These are phyloP conservation scores for Tenualosa thibaudeaui DNA, from an alignment of 2,797 vertebrate genomes.

Conservation along the genomic window DNA sequence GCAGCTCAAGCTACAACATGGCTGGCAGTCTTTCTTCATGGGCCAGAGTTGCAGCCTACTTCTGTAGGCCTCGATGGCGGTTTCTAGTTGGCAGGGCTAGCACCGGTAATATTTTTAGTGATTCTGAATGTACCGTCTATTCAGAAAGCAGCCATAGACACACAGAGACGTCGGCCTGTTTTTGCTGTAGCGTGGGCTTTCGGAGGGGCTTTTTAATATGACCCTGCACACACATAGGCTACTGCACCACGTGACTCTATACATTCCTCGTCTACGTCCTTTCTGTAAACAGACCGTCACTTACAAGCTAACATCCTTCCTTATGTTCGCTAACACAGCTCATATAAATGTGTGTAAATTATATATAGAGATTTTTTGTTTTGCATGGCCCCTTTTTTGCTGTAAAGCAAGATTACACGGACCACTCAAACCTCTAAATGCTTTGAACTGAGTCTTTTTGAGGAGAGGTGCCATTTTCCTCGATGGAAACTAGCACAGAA, in stretches of 20 bases:
- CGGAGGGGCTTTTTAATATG: conserved; percentile 9
- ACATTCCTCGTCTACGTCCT: conserved; percentile 22
- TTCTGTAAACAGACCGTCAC: conserved; percentile 5
- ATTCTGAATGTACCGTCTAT: neutral
- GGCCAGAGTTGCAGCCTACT: neutral
- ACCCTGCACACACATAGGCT: neutral
- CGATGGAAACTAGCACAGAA: neutral
- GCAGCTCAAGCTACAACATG: conserved; percentile 15
- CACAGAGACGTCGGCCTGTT: neutral
- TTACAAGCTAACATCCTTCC: neutral
- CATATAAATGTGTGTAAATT: neutral
- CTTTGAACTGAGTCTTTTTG: neutral
- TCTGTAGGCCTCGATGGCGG: neutral
- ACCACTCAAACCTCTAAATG: neutral
- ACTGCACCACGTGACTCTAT: conserved; percentile 19
- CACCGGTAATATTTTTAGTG: neutral
- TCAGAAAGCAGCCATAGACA: neutral
- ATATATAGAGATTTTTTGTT: neutral
- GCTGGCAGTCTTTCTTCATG: neutral
- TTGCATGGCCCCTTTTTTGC: neutral
- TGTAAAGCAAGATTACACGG: neutral
- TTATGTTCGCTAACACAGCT: neutral
- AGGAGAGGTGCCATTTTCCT: neutral
- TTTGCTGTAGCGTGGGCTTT: neutral
- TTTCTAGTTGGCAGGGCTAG: neutral